Conservation (phyloP, 2,797 vertebrate species). For the Enteromius thamalakanensis region DNA sequence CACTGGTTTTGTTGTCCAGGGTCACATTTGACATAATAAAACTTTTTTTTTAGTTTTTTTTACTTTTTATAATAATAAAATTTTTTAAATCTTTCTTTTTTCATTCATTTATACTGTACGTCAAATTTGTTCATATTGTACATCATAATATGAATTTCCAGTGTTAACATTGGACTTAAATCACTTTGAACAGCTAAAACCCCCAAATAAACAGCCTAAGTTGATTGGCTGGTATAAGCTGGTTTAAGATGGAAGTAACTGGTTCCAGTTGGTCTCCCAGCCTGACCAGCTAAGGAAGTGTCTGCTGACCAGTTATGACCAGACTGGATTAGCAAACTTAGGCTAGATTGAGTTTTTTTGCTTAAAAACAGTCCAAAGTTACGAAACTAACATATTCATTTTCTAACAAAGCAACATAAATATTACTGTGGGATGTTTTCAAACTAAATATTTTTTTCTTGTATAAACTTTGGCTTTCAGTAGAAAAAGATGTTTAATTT, state of each 20-base stretch:
- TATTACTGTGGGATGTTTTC: not conserved
- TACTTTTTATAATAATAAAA: too few species aligned
- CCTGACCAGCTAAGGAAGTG: not conserved
- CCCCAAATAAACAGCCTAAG: not conserved
- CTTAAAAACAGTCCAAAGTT: not conserved
- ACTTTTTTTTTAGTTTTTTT: too few species aligned
- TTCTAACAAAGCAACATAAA: not conserved
- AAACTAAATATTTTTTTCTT: not conserved
- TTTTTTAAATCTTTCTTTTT: too few species aligned
- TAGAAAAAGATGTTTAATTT: not conserved
- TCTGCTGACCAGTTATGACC: not conserved
- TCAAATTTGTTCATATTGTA: not conserved
- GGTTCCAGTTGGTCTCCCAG: not conserved
- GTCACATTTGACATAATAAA: not conserved
- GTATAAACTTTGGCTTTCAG: not conserved
- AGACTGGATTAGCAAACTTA: not conserved
- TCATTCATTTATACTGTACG: too few species aligned
- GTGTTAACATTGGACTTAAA: not conserved
- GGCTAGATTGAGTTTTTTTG: not conserved
- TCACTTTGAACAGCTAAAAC: not conserved
- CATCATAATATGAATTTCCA: not conserved
- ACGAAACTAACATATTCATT: not conserved
- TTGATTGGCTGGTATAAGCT: not conserved
- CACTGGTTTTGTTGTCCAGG: too few species aligned
- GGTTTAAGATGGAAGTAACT: not conserved